phyloP scores from a whole-genome alignment of 2,888 invertebrate species.

The Catocala nupta region DNA sequence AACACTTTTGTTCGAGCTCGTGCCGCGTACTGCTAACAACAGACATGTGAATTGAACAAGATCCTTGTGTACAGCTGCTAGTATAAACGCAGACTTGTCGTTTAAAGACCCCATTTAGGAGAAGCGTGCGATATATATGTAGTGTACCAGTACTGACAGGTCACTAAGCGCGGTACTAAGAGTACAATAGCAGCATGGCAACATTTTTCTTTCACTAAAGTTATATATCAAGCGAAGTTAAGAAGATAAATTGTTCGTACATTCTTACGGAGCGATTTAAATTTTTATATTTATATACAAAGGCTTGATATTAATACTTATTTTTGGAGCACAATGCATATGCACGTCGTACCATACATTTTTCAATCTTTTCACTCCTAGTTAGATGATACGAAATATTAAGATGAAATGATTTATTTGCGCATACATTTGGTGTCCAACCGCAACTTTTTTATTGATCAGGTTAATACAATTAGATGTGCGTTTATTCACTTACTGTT shows the following conservation, averaged over 20 bases:
- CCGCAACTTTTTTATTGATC: no score
- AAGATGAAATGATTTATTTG: no score
- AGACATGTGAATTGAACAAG: conserved; percentile 52
- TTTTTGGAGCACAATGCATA: neutral
- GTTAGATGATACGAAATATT: no score
- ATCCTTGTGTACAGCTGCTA: conserved; percentile 42
- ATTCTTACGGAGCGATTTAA: conserved; percentile 26
- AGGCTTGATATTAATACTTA: neutral
- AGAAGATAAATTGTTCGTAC: conserved; percentile 42
- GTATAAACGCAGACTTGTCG: conserved; percentile 43
- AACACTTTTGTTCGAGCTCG: conserved; percentile 47
- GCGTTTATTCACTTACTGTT: no score
- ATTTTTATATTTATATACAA: neutral
- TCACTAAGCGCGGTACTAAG: conserved; percentile 40
- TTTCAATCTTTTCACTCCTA: neutral
- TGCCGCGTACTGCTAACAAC: conserved; percentile 40
- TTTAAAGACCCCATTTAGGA: conserved; percentile 41
- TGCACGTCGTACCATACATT: neutral
- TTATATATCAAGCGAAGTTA: conserved; percentile 19
- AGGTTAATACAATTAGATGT: no score
- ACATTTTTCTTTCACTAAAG: conserved; percentile 35
- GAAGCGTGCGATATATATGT: conserved; percentile 32
- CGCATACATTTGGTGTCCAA: no score
- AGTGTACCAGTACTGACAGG: conserved; percentile 34
- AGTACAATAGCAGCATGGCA: conserved; percentile 33